Evolutionary conservation across 2,113 vertebrate genomes (phyloP).

Genomic region (Thinocorus orbignyianus): DNA sequence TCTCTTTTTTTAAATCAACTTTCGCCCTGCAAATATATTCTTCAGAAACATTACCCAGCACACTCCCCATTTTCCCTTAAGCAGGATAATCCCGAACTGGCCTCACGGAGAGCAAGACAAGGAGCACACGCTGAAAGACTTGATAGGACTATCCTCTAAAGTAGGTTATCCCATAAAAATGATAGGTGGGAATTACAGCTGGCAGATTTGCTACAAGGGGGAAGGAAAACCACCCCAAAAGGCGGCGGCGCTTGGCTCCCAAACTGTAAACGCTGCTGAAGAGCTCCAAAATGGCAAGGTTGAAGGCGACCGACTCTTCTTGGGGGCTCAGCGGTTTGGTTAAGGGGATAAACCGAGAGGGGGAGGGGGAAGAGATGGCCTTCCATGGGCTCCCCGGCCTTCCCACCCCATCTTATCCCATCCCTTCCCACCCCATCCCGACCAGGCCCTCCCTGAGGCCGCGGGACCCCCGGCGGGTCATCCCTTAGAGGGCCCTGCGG

Average conservation of each 20-base stretch:
- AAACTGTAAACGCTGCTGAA: neutral
- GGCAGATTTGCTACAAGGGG: neutral
- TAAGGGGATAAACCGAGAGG: neutral
- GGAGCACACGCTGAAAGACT: neutral
- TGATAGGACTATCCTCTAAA: neutral
- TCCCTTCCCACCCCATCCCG: no score
- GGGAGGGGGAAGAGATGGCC: neutral
- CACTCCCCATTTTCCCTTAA: neutral
- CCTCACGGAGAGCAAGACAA: neutral
- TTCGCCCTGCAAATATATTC: neutral
- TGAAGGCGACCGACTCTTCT: fast-evolving
- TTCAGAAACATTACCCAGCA: neutral
- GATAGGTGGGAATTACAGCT: neutral
- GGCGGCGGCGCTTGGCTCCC: neutral
- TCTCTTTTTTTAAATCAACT: neutral
- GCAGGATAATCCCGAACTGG: neutral
- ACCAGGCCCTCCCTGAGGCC: neutral
- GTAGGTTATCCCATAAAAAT: neutral
- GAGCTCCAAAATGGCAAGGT: neutral
- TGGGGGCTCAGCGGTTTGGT: no score
- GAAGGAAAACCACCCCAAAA: neutral
- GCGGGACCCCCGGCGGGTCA: neutral
- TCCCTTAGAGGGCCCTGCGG: neutral
- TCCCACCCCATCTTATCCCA: neutral
- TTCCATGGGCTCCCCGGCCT: neutral